Evolutionary conservation across 2,888 invertebrate genomes (phyloP).

Genomic region (Anodontia alba): DNA sequence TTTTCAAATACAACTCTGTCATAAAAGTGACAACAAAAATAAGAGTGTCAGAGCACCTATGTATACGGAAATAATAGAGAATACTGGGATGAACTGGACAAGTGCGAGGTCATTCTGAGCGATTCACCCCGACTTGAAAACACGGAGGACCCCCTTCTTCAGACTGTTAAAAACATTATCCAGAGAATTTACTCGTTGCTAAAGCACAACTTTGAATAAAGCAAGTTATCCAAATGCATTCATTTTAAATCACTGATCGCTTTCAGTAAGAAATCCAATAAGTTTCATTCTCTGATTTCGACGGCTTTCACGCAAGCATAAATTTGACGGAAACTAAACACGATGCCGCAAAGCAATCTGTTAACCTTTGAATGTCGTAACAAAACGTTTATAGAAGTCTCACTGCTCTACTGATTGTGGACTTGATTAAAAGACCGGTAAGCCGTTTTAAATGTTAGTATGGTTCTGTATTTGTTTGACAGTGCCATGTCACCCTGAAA

Average conservation of each 20-base stretch:
- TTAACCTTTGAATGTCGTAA: constrained; percentile 2
- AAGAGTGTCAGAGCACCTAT: too few species aligned
- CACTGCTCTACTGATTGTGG: background rate
- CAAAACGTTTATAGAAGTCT: background rate
- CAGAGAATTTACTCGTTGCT: too few species aligned
- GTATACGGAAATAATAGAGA: too few species aligned
- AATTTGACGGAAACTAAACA: constrained; percentile 6
- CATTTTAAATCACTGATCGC: background rate
- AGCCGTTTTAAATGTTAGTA: too few species aligned
- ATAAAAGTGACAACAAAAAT: too few species aligned
- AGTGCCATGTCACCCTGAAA: too few species aligned
- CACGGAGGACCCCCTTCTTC: too few species aligned
- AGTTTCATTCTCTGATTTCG: background rate
- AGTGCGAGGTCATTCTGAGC: background rate
- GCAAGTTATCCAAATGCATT: background rate
- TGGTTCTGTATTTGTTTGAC: too few species aligned
- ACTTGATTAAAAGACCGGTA: too few species aligned
- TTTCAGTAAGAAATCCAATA: background rate
- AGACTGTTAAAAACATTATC: too few species aligned
- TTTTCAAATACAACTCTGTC: too few species aligned
- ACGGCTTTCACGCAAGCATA: background rate
- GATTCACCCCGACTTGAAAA: too few species aligned
- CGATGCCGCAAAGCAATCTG: background rate
- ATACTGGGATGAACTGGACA: background rate
- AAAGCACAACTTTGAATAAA: background rate